These are phyloP conservation scores for Catharus fuscescens DNA, from an alignment of 2,113 vertebrate genomes.

Conservation along the genomic window DNA sequence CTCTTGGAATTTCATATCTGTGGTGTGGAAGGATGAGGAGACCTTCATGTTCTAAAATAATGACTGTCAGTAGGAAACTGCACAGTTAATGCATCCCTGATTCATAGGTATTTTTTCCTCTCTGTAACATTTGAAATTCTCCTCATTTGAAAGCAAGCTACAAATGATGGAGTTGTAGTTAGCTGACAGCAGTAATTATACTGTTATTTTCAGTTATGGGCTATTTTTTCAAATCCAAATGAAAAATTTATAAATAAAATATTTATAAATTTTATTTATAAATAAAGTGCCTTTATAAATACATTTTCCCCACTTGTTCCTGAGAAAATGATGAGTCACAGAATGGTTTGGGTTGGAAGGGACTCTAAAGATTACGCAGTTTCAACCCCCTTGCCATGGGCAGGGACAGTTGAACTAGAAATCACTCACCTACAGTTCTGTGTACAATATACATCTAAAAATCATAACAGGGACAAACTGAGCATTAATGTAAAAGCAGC, in stretches of 20 bases:
- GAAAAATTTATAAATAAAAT: too few species aligned
- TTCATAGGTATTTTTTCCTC: neutral
- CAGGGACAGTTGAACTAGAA: neutral
- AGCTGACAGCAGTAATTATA: neutral
- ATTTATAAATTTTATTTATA: too few species aligned
- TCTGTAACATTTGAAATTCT: neutral
- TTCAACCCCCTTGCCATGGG: neutral
- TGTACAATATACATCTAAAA: neutral
- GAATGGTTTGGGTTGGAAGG: neutral
- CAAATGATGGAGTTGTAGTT: neutral
- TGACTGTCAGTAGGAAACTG: neutral
- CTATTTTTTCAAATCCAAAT: neutral
- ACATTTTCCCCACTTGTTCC: neutral
- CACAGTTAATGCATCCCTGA: neutral
- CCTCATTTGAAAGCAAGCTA: neutral
- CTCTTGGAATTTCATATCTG: neutral
- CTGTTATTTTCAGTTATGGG: neutral
- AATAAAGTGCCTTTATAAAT: neutral
- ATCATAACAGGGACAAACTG: neutral
- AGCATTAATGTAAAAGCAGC: neutral
- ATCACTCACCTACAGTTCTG: rapidly evolving
- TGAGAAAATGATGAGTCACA: neutral
- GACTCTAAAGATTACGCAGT: neutral
- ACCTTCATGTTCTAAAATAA: neutral
- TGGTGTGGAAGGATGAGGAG: neutral